Conservation (phyloP, 2,888 invertebrate genomes). For the Nomada goodeniana region DNA sequence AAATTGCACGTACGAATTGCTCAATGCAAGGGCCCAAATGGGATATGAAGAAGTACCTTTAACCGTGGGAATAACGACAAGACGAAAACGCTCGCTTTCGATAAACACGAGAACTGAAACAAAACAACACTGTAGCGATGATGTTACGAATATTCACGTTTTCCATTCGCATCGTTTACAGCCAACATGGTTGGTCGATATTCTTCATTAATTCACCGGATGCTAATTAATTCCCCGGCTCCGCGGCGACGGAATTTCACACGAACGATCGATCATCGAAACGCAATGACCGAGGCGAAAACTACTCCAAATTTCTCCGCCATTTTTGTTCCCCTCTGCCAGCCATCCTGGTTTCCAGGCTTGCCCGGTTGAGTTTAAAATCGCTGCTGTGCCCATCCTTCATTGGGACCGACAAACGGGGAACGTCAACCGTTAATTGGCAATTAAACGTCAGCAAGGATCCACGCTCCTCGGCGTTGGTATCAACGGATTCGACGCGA, state of each 20-base stretch:
- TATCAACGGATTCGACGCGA: too few species aligned
- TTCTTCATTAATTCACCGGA: neutral
- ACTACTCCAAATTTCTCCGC: neutral
- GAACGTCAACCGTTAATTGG: neutral
- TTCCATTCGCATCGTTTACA: too few species aligned
- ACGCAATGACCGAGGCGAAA: neutral
- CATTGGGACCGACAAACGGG: neutral
- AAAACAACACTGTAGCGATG: too few species aligned
- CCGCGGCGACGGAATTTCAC: neutral
- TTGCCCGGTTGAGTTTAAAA: neutral
- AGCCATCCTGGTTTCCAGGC: neutral
- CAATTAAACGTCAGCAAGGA: neutral
- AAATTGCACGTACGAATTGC: too few species aligned
- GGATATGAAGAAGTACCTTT: too few species aligned
- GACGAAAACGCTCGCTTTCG: too few species aligned
- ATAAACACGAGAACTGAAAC: too few species aligned
- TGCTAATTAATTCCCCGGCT: constrained; percentile 8
- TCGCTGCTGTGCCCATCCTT: neutral
- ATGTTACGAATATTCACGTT: too few species aligned
- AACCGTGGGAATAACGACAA: too few species aligned
- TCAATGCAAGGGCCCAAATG: too few species aligned
- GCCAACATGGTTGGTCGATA: neutral
- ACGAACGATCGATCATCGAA: constrained; percentile 5
- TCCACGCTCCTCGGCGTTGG: too few species aligned
- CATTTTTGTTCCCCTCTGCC: neutral